Percentiles rank a stretch among this genome's conserved stretches.
phyloP scores from a whole-genome alignment of 2,797 vertebrate genomes.

The Enteromius argenteus region DNA sequence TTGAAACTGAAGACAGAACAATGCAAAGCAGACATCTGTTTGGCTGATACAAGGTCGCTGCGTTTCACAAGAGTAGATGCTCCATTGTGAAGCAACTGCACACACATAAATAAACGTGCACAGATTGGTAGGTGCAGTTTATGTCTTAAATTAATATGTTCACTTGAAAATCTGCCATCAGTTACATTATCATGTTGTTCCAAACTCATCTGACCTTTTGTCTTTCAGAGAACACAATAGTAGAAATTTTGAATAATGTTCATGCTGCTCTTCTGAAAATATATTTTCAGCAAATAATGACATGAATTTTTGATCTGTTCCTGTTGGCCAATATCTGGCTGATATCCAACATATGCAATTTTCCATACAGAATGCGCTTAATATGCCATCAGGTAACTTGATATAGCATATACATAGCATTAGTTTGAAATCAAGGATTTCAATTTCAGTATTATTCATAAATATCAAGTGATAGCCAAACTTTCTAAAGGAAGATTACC shows the following conservation, averaged over 20 bases:
- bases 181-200: background rate
- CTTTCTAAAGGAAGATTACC: background rate
- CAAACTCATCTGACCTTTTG: background rate
- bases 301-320: background rate
- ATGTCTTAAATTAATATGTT: background rate
- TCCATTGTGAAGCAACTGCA: background rate
- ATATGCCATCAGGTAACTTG: background rate
- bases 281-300: background rate
- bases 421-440: background rate
- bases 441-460: background rate
- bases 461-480: background rate
- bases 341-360: background rate
- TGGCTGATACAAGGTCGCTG: background rate
- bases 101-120: background rate
- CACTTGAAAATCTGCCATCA: background rate
- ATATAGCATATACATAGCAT: background rate
- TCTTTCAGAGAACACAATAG: background rate
- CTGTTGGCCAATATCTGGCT: background rate
- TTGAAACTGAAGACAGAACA: constrained; percentile 14
- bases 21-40: background rate
- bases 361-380: background rate
- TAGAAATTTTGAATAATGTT: background rate
- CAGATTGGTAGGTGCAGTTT: background rate
- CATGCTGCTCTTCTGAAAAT: background rate
- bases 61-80: background rate